A percentile compares a stretch with the other conserved stretches of the same genome.
phyloP scores from a whole-genome alignment of 2,888 invertebrate genomes.

The Heliconius charithonia region DNA sequence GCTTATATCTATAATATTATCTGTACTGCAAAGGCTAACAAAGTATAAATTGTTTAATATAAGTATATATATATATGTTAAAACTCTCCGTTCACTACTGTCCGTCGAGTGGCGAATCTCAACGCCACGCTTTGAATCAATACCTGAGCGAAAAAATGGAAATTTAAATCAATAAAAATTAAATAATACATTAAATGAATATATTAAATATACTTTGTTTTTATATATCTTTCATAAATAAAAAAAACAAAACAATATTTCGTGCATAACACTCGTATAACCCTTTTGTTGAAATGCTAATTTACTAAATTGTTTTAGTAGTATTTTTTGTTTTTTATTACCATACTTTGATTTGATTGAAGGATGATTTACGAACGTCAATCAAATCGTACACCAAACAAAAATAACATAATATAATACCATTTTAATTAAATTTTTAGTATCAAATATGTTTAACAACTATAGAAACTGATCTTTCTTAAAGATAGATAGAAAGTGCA shows the following conservation, averaged over 20 bases:
- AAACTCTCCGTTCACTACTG: no score
- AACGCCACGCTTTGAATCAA: no score
- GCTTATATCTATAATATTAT: neutral
- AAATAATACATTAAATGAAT: no score
- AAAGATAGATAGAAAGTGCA: conserved; percentile 38
- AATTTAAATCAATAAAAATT: no score
- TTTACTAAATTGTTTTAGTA: neutral
- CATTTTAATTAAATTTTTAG: neutral
- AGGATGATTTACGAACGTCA: conserved; percentile 5
- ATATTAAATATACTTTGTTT: no score
- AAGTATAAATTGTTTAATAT: no score
- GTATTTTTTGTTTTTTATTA: conserved; percentile 3
- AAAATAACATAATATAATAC: neutral
- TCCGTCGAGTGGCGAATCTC: no score
- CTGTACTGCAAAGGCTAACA: no score
- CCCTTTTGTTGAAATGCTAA: neutral
- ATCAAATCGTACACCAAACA: neutral
- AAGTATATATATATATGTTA: neutral
- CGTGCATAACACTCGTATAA: no score
- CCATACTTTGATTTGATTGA: neutral
- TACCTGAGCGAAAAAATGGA: no score
- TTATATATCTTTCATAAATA: no score
- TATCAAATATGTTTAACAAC: neutral
- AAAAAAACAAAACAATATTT: neutral
- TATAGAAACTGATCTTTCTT: conserved; percentile 22